These are phyloP conservation scores for Melanotaenia parkinsoni DNA, from an alignment of 2,797 vertebrate species.

Conservation along the genomic window DNA sequence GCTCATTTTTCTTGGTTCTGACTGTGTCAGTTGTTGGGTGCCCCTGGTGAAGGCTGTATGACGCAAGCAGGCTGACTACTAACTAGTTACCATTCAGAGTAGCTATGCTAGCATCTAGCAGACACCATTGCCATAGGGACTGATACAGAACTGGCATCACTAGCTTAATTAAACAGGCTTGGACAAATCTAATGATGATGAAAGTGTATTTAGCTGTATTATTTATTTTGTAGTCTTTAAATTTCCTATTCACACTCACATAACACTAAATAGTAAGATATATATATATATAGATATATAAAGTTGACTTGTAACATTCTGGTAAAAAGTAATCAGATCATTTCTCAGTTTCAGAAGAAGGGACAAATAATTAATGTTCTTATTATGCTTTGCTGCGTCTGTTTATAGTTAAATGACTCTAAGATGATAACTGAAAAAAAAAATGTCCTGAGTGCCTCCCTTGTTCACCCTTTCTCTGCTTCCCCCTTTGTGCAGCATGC, in stretches of 20 bases:
- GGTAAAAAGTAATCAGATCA: background rate
- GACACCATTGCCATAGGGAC: conserved; percentile 67
- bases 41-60: conserved; percentile 86
- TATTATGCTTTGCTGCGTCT: conserved; percentile 32
- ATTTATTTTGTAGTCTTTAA: background rate
- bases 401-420: conserved; percentile 20
- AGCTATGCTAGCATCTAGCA: conserved; percentile 82
- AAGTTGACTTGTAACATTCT: conserved; percentile 4
- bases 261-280: conserved; percentile 2
- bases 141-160: conserved; percentile 25
- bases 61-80: conserved; percentile 77
- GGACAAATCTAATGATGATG: conserved; percentile 18
- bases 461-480: conserved; percentile 53
- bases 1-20: conserved; percentile 90
- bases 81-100: conserved; percentile 94
- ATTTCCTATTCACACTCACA: background rate
- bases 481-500: conserved; percentile 51
- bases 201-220: background rate
- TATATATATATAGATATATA: background rate
- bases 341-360: background rate
- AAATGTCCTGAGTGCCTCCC: conserved; percentile 51
- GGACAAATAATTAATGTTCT: conserved; percentile 10
- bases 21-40: conserved; percentile 92
- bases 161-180: conserved; percentile 29
- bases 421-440: conserved; percentile 32